Conservation (phyloP, 92 coral and sea anemone species). For the Epizoanthus stellaris region DNA sequence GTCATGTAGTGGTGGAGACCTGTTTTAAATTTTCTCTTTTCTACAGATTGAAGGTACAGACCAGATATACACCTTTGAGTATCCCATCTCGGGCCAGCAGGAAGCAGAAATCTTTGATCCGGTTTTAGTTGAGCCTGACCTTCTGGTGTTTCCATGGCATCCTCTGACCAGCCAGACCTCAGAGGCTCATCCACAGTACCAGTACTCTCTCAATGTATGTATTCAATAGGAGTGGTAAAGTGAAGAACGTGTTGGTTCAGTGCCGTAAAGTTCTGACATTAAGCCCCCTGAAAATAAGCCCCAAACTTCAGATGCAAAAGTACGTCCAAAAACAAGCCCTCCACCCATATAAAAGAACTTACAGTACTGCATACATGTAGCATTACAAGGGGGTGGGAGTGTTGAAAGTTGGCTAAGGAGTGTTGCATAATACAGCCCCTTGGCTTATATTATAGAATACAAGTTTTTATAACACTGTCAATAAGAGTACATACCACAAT, state of each 20-base stretch:
- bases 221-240: not conserved
- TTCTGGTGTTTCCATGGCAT: conserved; percentile 94
- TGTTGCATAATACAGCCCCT: too few relatives aligned
- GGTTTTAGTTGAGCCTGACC: conserved; percentile 80
- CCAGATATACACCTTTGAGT: conserved; percentile 64
- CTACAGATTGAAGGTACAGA: conserved; percentile 70
- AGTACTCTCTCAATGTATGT: conserved; percentile 78
- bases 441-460: too few relatives aligned
- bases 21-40: not conserved
- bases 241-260: not conserved
- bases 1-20: not conserved
- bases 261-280: too few relatives aligned
- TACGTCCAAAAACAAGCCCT: too few relatives aligned
- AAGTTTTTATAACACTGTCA: too few relatives aligned
- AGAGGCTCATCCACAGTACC: conserved; percentile 69
- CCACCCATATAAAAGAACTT: too few relatives aligned
- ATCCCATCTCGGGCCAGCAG: conserved; percentile 93
- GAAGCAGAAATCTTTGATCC: conserved; percentile 94
- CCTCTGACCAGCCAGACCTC: conserved; percentile 62
- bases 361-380: too few relatives aligned
- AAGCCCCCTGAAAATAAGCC: too few relatives aligned
- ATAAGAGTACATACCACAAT: too few relatives aligned
- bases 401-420: too few relatives aligned
- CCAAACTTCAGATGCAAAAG: not conserved
- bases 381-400: too few relatives aligned